A percentile compares a stretch with the other conserved stretches of the same genome.
Conservation (phyloP, 2,113 vertebrate genomes). For the Ctenodactylus gundi region DNA sequence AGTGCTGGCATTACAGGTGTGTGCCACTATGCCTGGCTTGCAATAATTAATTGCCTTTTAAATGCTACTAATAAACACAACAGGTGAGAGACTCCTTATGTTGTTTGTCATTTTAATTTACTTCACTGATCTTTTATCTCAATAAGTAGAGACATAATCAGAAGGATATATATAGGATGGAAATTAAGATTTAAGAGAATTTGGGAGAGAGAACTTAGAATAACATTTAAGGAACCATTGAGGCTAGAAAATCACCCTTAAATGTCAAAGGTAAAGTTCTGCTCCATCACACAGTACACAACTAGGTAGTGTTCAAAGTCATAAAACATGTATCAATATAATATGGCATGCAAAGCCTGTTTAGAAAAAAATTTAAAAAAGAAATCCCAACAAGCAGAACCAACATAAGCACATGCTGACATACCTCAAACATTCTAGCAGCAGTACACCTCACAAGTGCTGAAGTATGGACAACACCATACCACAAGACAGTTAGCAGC, state of each 20-base stretch:
- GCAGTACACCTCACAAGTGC: conserved; percentile 97
- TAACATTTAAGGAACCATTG: conserved; percentile 56
- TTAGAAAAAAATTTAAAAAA: neutral
- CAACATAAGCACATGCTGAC: conserved; percentile 19
- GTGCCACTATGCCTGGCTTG: no score
- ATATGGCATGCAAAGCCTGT: neutral
- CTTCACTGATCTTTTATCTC: conserved; percentile 40
- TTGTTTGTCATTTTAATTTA: conserved; percentile 1
- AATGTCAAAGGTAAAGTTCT: conserved; percentile 73
- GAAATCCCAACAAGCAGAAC: neutral
- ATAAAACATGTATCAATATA: conserved; percentile 3
- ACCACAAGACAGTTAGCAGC: conserved; percentile 97
- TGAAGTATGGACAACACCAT: conserved; percentile 98
- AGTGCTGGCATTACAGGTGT: no score
- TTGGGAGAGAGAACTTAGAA: conserved; percentile 29
- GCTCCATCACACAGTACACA: conserved; percentile 87
- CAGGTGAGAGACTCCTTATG: neutral
- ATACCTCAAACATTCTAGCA: conserved; percentile 99
- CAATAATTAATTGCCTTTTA: conserved; percentile 19
- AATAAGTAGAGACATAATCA: conserved; percentile 26
- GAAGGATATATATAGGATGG: conserved; percentile 33
- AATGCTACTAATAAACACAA: conserved; percentile 28
- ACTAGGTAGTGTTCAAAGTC: conserved; percentile 45
- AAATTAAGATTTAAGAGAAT: conserved; percentile 58
- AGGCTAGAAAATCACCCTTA: conserved; percentile 37